phyloP scores from a whole-genome alignment of 2,888 invertebrate species.

The Chrysolina haemoptera region DNA sequence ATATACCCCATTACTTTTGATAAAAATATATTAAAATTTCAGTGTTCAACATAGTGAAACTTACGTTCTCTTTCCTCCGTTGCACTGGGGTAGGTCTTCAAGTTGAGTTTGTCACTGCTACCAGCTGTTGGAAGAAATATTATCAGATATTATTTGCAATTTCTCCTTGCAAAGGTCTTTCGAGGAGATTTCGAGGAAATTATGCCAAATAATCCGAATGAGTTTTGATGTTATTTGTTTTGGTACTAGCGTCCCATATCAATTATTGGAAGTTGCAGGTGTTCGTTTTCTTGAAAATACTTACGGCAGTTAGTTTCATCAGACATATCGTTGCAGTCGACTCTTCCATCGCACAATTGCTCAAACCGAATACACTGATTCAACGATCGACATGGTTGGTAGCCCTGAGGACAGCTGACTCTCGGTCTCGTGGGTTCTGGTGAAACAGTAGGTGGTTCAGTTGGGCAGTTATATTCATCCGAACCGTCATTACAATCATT shows the following conservation, averaged over 20 bases:
- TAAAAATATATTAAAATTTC: no score
- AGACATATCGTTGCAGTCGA: conserved; percentile 88
- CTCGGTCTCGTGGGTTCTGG: conserved; percentile 53
- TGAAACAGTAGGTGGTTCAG: conserved; percentile 63
- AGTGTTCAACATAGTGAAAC: conserved; percentile 59
- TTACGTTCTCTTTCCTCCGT: conserved; percentile 90
- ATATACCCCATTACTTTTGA: no score
- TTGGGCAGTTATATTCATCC: conserved; percentile 74
- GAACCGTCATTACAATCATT: conserved; percentile 75
- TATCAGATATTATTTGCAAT: background rate
- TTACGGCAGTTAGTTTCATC: conserved; percentile 88
- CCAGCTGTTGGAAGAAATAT: conserved; percentile 55
- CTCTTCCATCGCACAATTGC: conserved; percentile 79
- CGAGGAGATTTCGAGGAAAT: no score
- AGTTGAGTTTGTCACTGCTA: conserved; percentile 71
- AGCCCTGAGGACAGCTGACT: conserved; percentile 65
- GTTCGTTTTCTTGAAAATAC: conserved; percentile 48
- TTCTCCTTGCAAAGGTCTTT: no score
- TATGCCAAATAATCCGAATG: no score
- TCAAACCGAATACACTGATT: conserved; percentile 73
- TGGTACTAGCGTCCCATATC: background rate
- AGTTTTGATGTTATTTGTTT: no score
- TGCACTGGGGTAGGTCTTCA: conserved; percentile 83
- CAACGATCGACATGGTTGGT: conserved; percentile 70
- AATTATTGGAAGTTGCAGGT: background rate